Conservation (phyloP, 2,797 vertebrate species). For the Poeciliopsis turneri region DNA sequence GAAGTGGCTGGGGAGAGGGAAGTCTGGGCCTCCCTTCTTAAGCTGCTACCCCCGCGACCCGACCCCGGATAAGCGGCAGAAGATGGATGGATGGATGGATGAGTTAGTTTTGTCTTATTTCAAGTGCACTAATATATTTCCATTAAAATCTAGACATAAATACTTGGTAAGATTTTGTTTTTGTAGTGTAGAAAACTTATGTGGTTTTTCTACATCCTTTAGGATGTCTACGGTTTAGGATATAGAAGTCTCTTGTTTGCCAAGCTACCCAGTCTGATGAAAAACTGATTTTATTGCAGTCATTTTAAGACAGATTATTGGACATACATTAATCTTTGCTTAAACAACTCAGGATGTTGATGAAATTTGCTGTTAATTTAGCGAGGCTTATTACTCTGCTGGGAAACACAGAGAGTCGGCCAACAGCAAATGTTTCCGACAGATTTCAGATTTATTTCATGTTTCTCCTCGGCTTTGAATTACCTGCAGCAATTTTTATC, state of each 20-base stretch:
- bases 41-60: too few relatives aligned
- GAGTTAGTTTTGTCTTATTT: too few relatives aligned
- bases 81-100: too few relatives aligned
- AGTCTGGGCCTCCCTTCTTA: too few relatives aligned
- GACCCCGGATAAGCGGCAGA: too few relatives aligned
- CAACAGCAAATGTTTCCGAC: background rate
- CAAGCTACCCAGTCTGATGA: background rate
- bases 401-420: constrained; percentile 10
- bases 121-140: too few relatives aligned
- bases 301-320: constrained; percentile 24
- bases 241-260: background rate
- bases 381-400: constrained; percentile 29
- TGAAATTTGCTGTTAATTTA: constrained; percentile 44
- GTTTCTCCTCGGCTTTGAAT: background rate
- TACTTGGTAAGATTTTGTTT: too few relatives aligned
- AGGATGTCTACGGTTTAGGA: background rate
- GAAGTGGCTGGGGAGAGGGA: too few relatives aligned
- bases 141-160: too few relatives aligned
- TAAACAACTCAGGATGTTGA: constrained; percentile 29
- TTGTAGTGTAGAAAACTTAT: background rate
- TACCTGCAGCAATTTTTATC: background rate
- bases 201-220: background rate
- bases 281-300: background rate
- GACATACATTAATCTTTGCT: constrained; percentile 19
- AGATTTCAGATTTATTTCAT: background rate